Evolutionary conservation across 2,888 invertebrate species (phyloP).

Genomic region (Cantharis lateralis): DNA sequence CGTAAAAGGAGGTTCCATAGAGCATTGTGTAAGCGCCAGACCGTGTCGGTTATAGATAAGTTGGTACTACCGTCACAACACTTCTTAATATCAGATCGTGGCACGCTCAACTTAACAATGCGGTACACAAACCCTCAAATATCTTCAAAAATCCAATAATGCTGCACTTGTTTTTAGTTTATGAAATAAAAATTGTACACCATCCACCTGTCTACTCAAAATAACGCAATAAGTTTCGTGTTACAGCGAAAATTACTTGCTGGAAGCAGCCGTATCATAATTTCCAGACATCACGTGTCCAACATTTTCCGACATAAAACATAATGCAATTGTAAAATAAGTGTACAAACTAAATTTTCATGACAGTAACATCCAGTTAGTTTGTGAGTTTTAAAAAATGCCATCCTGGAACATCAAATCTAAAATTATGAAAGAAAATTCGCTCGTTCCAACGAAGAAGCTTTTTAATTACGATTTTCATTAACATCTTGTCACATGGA

Average conservation of each 20-base stretch:
- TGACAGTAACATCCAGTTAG: slow-evolving; percentile 7
- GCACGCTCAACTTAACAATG: slow-evolving; percentile 28
- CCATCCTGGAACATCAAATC: neutral
- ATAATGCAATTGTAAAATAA: slow-evolving; percentile 20
- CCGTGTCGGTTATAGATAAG: slow-evolving; percentile 32
- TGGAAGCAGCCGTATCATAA: slow-evolving; percentile 13
- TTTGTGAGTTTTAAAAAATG: neutral
- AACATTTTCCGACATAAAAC: slow-evolving; percentile 14
- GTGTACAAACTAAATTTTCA: slow-evolving; percentile 5
- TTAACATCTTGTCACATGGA: neutral
- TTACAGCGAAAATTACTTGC: slow-evolving; percentile 13
- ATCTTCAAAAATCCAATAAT: slow-evolving; percentile 7
- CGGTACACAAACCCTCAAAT: slow-evolving; percentile 8
- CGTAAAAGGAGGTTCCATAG: slow-evolving; percentile 32
- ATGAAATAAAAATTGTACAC: slow-evolving; percentile 3
- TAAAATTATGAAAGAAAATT: neutral
- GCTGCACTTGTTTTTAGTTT: neutral
- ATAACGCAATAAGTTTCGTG: slow-evolving; percentile 14
- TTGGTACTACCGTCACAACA: slow-evolving; percentile 17
- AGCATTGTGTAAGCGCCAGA: slow-evolving; percentile 34
- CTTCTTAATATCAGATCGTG: slow-evolving; percentile 20
- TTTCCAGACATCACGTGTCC: slow-evolving; percentile 29
- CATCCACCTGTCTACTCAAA: slow-evolving; percentile 17
- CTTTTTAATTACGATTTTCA: slow-evolving; percentile 2
- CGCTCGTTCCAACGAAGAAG: neutral